A percentile compares a stretch with the other conserved stretches of the same genome.
phyloP scores from a whole-genome alignment of 2,113 vertebrate genomes.

The Bos taurus region ARS-UCD2.0 NC_037329.1:19359001-19359500 shows the following conservation, averaged over 20 bases:
- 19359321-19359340: not conserved
- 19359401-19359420: slow-evolving; percentile 3
- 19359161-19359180: not conserved
- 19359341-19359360: not conserved
- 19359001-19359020: not conserved
- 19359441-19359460: slow-evolving; percentile 89
- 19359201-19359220: not conserved
- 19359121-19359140: not conserved
- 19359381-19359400: not conserved
- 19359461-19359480: slow-evolving; percentile 98
- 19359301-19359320: not conserved
- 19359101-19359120: not conserved
- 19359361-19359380: not conserved
- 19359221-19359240: not conserved
- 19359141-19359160: not conserved
- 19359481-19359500: slow-evolving; percentile 99
- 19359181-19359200: not conserved
- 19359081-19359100: not conserved
- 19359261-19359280: not conserved
- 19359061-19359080: not conserved
- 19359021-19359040: not conserved
- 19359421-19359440: slow-evolving; percentile 24
- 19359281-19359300: not conserved
- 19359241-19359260: not conserved
- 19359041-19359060: not conserved